Percentiles rank a stretch among this genome's conserved stretches.
phyloP scores from a whole-genome alignment of 2,113 vertebrate genomes.

The Sinocyclocheilus anophthalmus region DNA sequence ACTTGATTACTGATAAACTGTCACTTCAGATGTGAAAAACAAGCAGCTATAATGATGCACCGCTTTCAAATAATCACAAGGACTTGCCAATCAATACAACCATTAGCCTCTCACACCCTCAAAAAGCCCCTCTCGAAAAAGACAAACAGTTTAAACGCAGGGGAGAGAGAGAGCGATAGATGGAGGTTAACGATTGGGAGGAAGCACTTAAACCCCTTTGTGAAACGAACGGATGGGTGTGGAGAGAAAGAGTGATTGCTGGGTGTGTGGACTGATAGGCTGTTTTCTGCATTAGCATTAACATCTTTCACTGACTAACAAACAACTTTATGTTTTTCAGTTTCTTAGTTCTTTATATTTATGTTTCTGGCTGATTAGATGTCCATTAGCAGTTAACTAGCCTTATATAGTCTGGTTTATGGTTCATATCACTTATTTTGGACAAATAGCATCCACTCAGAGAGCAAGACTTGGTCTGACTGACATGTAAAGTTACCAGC shows the following conservation, averaged over 20 bases:
- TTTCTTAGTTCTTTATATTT: neutral
- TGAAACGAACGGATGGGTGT: conserved; percentile 24
- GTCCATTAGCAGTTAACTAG: conserved; percentile 1
- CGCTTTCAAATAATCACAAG: conserved; percentile 61
- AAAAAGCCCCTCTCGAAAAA: conserved; percentile 63
- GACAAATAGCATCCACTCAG: neutral
- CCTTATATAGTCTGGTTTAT: neutral
- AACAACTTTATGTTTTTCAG: neutral
- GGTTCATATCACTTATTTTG: neutral
- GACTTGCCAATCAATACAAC: conserved; percentile 73
- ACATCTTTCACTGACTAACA: neutral
- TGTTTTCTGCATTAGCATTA: conserved; percentile 22
- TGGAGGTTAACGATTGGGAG: conserved; percentile 68
- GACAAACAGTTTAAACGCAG: conserved; percentile 45
- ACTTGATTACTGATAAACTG: conserved; percentile 41
- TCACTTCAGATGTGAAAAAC: conserved; percentile 35
- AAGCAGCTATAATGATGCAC: conserved; percentile 40
- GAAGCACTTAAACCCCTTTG: conserved; percentile 56
- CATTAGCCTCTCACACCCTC: conserved; percentile 63
- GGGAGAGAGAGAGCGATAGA: conserved; percentile 59
- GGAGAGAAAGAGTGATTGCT: neutral
- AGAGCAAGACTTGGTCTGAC: too few species aligned
- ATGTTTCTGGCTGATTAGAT: neutral
- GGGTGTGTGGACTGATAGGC: conserved; percentile 13
- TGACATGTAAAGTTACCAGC: neutral